Conservation (phyloP, 1,140 invertebrate genomes). For the Conus betulinus region DNA sequence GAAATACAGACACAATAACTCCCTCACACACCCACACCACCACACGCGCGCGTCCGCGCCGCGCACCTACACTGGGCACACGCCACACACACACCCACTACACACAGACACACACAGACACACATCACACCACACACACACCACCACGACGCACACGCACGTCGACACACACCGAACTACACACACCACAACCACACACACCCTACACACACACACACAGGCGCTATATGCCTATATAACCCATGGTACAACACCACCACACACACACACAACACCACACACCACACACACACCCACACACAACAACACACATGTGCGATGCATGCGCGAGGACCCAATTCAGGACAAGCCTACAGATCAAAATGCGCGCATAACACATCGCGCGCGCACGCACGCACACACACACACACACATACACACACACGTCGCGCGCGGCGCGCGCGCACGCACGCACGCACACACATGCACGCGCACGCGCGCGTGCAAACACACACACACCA, state of each 20-base stretch:
- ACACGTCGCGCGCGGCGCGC: neutral
- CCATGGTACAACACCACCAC: neutral
- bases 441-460: neutral
- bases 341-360: neutral
- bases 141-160: no score
- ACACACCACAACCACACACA: no score
- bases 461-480: neutral
- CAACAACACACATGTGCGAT: neutral
- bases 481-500: neutral
- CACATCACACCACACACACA: no score
- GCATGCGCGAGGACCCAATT: neutral
- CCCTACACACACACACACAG: neutral
- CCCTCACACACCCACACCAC: no score
- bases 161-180: no score
- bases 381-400: neutral
- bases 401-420: neutral
- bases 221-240: neutral
- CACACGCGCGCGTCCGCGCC: no score
- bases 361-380: neutral
- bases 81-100: no score
- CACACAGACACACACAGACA: no score
- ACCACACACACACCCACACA: neutral
- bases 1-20: no score
- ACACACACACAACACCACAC: neutral
- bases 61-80: no score